A percentile compares a stretch with the other conserved stretches of the same genome.
Conservation (phyloP, 2,113 vertebrate genomes). For the Silurus glanis region DNA sequence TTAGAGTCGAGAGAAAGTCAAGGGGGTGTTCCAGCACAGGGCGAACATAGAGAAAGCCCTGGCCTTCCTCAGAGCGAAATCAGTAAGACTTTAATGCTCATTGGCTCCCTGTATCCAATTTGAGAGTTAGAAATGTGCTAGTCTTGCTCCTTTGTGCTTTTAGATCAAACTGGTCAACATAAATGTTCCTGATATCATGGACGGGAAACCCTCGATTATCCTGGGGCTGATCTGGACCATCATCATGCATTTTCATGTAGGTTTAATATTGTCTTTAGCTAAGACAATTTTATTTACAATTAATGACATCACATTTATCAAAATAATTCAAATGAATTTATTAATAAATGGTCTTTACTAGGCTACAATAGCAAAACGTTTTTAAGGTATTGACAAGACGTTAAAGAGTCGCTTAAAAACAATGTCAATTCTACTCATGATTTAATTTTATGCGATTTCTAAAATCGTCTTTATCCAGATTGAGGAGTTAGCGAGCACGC, state of each 20-base stretch:
- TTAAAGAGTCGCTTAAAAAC: not conserved
- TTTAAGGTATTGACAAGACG: not conserved
- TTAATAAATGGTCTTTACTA: not conserved
- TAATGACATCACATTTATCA: not conserved
- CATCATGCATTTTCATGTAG: constrained; percentile 95
- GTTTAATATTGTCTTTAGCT: constrained; percentile 42
- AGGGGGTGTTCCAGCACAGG: constrained; percentile 86
- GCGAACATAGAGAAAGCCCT: constrained; percentile 91
- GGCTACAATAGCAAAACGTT: not conserved
- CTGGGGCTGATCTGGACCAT: constrained; percentile 95
- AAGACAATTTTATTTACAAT: not conserved
- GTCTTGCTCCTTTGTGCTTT: not conserved
- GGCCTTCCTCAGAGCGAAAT: constrained; percentile 83
- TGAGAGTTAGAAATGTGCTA: not conserved
- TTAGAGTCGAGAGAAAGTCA: constrained; percentile 86
- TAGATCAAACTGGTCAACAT: constrained; percentile 98
- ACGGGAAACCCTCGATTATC: constrained; percentile 94
- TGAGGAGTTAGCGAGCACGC: constrained; percentile 82
- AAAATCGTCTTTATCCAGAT: constrained; percentile 72
- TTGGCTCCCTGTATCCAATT: constrained; percentile 42
- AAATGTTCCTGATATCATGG: constrained; percentile 91
- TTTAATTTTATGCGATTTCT: not conserved
- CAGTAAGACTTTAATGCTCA: constrained; percentile 69
- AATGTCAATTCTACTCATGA: not conserved
- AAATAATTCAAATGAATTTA: not conserved